phyloP scores from a whole-genome alignment of 92 coral and sea anemone genomes.

The Porites divaricata region DNA sequence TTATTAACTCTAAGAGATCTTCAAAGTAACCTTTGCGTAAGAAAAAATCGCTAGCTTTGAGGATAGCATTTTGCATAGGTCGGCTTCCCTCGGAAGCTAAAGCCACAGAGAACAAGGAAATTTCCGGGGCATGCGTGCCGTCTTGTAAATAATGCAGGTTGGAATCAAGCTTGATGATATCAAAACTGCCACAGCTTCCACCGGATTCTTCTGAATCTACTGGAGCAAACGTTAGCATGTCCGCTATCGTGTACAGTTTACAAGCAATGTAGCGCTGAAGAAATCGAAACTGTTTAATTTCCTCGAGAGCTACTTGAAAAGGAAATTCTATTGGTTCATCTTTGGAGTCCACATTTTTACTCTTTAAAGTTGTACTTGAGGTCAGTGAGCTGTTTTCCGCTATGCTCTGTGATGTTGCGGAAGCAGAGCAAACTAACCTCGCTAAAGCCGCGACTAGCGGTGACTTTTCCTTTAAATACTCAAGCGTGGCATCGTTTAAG shows the following conservation, averaged over 20 bases:
- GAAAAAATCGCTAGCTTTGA: slow-evolving; percentile 76
- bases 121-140: slow-evolving; percentile 54
- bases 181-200: slow-evolving; percentile 70
- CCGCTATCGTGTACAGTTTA: slow-evolving; percentile 81
- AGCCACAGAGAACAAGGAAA: slow-evolving; percentile 71
- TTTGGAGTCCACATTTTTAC: slow-evolving; percentile 14
- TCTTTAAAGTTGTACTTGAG: background rate
- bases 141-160: slow-evolving; percentile 51
- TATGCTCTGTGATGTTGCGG: slow-evolving; percentile 18
- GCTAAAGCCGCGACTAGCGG: slow-evolving; percentile 88
- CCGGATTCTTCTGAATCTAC: slow-evolving; percentile 46
- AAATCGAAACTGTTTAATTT: slow-evolving; percentile 69
- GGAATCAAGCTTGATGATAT: slow-evolving; percentile 66
- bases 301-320: slow-evolving; percentile 72
- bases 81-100: slow-evolving; percentile 69
- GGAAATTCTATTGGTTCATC: slow-evolving; percentile 57
- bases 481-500: slow-evolving; percentile 69
- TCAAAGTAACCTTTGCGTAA: slow-evolving; percentile 83
- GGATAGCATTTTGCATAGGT: slow-evolving; percentile 73
- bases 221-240: slow-evolving; percentile 68
- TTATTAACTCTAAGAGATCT: slow-evolving; percentile 80
- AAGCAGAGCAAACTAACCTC: slow-evolving; percentile 76
- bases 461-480: slow-evolving; percentile 79
- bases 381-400: background rate
- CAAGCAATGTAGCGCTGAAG: slow-evolving; percentile 89